A percentile compares a stretch with the other conserved stretches of the same genome.
Evolutionary conservation across 2,113 vertebrate species (phyloP).

Genomic region (Mystacornis crossleyi): DNA sequence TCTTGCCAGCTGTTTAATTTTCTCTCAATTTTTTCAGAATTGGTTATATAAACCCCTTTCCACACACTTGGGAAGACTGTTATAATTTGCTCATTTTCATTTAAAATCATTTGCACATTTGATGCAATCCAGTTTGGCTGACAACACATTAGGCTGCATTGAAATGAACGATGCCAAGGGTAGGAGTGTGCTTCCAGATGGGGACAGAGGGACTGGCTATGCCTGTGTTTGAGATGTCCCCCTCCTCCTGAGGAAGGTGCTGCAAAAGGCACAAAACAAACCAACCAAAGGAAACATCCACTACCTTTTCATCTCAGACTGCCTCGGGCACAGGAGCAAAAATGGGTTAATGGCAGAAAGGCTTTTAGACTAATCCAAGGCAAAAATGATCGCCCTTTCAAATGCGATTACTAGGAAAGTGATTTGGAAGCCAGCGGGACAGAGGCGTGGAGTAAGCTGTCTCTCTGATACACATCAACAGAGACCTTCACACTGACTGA

Average conservation of each 20-base stretch:
- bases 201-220: not conserved
- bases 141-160: not conserved
- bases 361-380: conserved; percentile 30
- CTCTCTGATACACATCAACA: conserved; percentile 20
- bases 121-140: not conserved
- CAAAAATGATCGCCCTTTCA: conserved; percentile 9
- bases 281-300: not conserved
- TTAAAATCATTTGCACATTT: not conserved
- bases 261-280: not conserved
- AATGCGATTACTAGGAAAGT: conserved; percentile 12
- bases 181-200: not conserved
- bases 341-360: conserved; percentile 12
- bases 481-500: conserved; percentile 54
- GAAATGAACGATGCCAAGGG: not conserved
- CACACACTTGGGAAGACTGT: not conserved
- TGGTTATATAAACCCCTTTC: not conserved
- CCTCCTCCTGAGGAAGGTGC: not conserved
- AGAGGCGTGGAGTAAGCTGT: conserved; percentile 11
- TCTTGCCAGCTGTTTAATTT: not conserved
- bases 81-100: not conserved
- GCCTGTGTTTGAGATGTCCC: not conserved
- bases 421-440: conserved; percentile 30
- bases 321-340: not conserved
- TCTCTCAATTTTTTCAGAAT: not conserved
- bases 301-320: not conserved